phyloP scores from a whole-genome alignment of 1,140 invertebrate genomes.

The Aphelinus certus region DNA sequence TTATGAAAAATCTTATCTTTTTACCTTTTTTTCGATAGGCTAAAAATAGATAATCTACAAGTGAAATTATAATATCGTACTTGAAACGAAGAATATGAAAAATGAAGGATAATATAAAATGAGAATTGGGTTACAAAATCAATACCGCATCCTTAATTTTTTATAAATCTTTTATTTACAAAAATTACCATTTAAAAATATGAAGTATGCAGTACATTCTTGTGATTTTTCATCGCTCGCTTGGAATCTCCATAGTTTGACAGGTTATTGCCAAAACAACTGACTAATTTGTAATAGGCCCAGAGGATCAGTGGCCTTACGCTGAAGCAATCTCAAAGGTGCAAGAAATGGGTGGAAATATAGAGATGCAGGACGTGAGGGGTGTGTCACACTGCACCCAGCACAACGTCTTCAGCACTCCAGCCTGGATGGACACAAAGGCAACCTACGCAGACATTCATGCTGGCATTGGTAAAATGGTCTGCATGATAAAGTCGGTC shows the following conservation, averaged over 20 bases:
- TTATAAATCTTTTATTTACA: constrained; percentile 39
- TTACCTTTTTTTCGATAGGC: too few species aligned
- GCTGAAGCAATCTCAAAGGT: constrained; percentile 67
- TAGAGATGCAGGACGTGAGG: constrained; percentile 62
- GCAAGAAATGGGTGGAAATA: constrained; percentile 65
- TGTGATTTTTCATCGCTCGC: constrained; percentile 16
- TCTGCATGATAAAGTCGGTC: constrained; percentile 38
- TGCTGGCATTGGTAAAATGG: constrained; percentile 70
- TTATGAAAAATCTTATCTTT: too few species aligned
- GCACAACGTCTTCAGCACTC: constrained; percentile 69
- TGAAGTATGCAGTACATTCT: constrained; percentile 13
- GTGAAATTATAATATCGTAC: too few species aligned
- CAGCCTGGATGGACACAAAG: constrained; percentile 70
- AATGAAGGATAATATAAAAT: too few species aligned
- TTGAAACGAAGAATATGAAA: too few species aligned
- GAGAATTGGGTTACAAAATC: neutral
- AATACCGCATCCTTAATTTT: constrained; percentile 1
- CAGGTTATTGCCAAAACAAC: too few species aligned
- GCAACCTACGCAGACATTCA: constrained; percentile 65
- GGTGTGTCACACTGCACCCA: constrained; percentile 65
- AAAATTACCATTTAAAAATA: constrained; percentile 37
- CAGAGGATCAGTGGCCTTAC: constrained; percentile 69
- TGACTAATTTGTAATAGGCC: constrained; percentile 44
- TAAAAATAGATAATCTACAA: too few species aligned
- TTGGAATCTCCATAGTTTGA: too few species aligned